These are phyloP conservation scores for Gandaritis pyraliata DNA, from an alignment of 2,888 invertebrate species.

Conservation along the genomic window DNA sequence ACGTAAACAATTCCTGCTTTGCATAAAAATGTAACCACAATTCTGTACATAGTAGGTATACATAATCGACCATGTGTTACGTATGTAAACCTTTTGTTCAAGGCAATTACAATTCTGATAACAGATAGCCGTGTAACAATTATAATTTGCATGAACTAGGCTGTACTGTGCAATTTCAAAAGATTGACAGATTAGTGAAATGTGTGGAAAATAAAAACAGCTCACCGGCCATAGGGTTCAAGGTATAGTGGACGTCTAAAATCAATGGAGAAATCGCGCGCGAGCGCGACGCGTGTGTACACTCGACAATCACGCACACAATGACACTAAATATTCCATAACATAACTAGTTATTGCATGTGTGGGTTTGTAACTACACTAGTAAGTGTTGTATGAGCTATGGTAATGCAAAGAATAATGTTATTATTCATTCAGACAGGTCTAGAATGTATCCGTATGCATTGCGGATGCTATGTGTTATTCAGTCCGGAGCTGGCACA, in stretches of 20 bases:
- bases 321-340: slow-evolving; percentile 50
- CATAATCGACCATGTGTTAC: slow-evolving; percentile 39
- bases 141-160: slow-evolving; percentile 13
- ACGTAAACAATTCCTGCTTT: slow-evolving; percentile 34
- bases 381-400: slow-evolving; percentile 68
- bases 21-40: slow-evolving; percentile 39
- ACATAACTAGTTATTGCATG: slow-evolving; percentile 40
- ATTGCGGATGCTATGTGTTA: slow-evolving; percentile 52
- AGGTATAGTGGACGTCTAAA: slow-evolving; percentile 68
- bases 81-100: slow-evolving; percentile 54
- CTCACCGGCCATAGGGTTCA: slow-evolving; percentile 81
- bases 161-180: neutral
- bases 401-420: slow-evolving; percentile 61
- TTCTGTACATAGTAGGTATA: slow-evolving; percentile 27
- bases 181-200: slow-evolving; percentile 1
- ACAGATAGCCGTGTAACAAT: slow-evolving; percentile 41
- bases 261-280: slow-evolving; percentile 78
- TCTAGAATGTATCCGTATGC: slow-evolving; percentile 57
- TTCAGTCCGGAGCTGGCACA: slow-evolving; percentile 56
- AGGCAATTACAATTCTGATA: slow-evolving; percentile 53
- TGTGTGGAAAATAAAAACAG: slow-evolving; percentile 40
- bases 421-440: slow-evolving; percentile 53
- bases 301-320: slow-evolving; percentile 66
- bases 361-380: slow-evolving; percentile 50
- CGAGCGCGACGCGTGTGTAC: slow-evolving; percentile 66